Evolutionary conservation across 1,140 invertebrate species (phyloP).

Genomic region (Drosophila eugracilis): DNA sequence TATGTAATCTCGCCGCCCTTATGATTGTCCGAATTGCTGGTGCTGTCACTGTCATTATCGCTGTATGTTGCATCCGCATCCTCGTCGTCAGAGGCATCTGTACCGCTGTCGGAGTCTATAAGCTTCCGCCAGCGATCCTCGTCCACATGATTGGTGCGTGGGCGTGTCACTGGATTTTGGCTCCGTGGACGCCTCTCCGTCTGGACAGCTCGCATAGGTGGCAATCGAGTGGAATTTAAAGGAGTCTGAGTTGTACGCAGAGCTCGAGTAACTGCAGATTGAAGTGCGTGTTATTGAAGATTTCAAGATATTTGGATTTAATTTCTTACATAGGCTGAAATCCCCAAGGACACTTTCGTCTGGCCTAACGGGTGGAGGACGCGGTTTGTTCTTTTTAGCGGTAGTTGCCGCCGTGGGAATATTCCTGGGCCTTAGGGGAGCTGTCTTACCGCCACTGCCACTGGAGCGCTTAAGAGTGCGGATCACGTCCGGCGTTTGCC

Average conservation of each 20-base stretch:
- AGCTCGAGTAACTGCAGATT: constrained; percentile 51
- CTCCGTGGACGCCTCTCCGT: constrained; percentile 13
- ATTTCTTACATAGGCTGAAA: constrained; percentile 69
- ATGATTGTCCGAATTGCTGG: background rate
- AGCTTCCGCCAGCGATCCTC: constrained; percentile 69
- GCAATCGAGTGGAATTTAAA: constrained; percentile 69
- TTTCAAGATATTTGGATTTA: background rate
- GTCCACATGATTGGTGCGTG: constrained; percentile 43
- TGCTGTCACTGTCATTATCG: constrained; percentile 13
- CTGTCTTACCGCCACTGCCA: constrained; percentile 43
- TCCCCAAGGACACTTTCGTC: constrained; percentile 69
- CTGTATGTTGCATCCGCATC: constrained; percentile 49
- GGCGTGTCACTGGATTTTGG: constrained; percentile 3
- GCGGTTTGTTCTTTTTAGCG: constrained; percentile 5
- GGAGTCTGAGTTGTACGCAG: constrained; percentile 50
- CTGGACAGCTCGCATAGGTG: constrained; percentile 9
- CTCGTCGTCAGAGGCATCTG: constrained; percentile 65
- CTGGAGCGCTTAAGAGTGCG: constrained; percentile 63
- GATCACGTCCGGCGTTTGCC: constrained; percentile 85
- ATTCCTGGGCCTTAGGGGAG: constrained; percentile 20
- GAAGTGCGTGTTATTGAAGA: background rate
- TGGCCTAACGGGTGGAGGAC: background rate
- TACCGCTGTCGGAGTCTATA: constrained; percentile 59
- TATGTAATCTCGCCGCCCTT: constrained; percentile 47
- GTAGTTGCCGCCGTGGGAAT: constrained; percentile 15